Evolutionary conservation across 1,140 invertebrate genomes (phyloP).

Genomic region (Leptinotarsa defecta): DNA sequence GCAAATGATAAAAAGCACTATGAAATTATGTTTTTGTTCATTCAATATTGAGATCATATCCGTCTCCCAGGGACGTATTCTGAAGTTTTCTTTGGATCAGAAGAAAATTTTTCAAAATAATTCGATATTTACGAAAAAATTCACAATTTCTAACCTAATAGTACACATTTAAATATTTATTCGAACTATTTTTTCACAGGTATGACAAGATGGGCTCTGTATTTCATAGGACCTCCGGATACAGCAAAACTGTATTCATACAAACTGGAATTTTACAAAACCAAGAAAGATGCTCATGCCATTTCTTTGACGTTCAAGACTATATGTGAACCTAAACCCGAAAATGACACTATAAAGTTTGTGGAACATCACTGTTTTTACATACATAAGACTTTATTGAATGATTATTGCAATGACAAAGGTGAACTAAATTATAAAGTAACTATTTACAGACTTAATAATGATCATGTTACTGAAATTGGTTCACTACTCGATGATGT

Average conservation of each 20-base stretch:
- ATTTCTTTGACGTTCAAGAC: neutral
- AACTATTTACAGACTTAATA: neutral
- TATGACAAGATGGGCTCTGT: conserved; percentile 5
- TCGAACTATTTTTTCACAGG: neutral
- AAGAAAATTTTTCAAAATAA: too few species aligned
- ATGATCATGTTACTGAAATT: neutral
- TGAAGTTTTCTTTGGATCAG: too few species aligned
- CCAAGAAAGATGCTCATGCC: neutral
- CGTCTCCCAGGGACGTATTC: too few species aligned
- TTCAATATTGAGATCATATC: too few species aligned
- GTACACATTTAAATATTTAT: too few species aligned
- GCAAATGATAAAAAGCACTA: too few species aligned
- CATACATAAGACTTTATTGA: conserved; percentile 3
- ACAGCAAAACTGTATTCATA: neutral
- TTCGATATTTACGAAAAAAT: too few species aligned
- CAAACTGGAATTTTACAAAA: conserved; percentile 4
- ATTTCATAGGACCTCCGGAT: conserved; percentile 1
- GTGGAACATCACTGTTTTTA: conserved; percentile 13
- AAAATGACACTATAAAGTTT: neutral
- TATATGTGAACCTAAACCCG: neutral
- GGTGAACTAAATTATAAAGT: conserved; percentile 14
- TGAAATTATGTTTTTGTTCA: too few species aligned
- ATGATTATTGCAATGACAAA: neutral
- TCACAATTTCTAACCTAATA: too few species aligned
- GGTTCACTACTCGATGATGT: neutral